Percentiles rank a stretch among this genome's conserved stretches.
Evolutionary conservation across 2,888 invertebrate genomes (phyloP).

Genomic region (Nymphalis polychloros): DNA sequence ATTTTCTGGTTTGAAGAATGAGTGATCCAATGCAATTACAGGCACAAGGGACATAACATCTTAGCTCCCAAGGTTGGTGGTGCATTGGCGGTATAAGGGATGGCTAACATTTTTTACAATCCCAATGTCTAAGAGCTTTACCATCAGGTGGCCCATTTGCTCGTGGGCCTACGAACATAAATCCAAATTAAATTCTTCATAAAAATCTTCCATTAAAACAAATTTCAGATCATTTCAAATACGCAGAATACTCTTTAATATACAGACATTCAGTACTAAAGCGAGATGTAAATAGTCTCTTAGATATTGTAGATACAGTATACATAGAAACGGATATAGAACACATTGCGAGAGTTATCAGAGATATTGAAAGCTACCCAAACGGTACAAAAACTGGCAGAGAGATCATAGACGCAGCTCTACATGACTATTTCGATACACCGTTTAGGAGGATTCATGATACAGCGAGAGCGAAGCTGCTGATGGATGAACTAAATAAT

Average conservation of each 20-base stretch:
- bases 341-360: constrained; percentile 11
- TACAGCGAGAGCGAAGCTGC: constrained; percentile 8
- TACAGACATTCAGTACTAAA: constrained; percentile 16
- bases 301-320: constrained; percentile 23
- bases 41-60: too few species aligned
- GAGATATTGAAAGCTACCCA: constrained; percentile 14
- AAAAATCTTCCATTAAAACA: too few species aligned
- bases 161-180: too few species aligned
- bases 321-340: constrained; percentile 16
- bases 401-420: neutral
- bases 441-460: constrained; percentile 22
- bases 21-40: too few species aligned
- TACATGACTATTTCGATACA: constrained; percentile 16
- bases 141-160: too few species aligned
- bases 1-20: too few species aligned
- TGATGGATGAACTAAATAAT: constrained; percentile 15
- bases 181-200: too few species aligned
- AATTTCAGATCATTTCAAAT: constrained; percentile 20
- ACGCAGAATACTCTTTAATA: constrained; percentile 19
- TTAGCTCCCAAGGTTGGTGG: too few species aligned
- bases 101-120: too few species aligned
- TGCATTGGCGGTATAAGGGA: too few species aligned
- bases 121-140: too few species aligned
- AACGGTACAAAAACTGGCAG: neutral
- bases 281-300: constrained; percentile 17